phyloP scores from a whole-genome alignment of 2,888 invertebrate species.

The Ectemnius cavifrons region DNA sequence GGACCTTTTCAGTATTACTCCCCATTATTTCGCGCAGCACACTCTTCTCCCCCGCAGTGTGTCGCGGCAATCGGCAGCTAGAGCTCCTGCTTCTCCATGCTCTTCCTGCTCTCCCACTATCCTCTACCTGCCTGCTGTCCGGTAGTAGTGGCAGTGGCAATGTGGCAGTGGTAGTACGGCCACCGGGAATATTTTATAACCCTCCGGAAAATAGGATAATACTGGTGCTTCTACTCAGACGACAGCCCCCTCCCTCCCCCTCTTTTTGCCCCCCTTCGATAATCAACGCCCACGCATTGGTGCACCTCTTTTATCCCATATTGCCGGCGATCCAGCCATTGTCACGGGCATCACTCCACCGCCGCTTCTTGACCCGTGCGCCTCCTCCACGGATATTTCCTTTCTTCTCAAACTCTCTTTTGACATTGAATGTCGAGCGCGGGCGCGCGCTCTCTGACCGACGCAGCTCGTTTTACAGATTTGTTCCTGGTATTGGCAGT shows the following conservation, averaged over 20 bases:
- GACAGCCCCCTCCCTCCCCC: conserved; percentile 7
- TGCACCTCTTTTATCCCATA: conserved; percentile 40
- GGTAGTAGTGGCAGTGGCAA: conserved; percentile 8
- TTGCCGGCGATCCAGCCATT: too few species aligned
- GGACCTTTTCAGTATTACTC: conserved; percentile 65
- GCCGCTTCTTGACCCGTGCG: too few species aligned
- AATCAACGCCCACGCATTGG: conserved; percentile 44
- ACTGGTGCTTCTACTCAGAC: conserved; percentile 1
- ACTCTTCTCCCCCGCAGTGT: conserved; percentile 18
- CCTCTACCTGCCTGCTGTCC: conserved; percentile 24
- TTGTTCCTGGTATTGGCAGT: too few species aligned
- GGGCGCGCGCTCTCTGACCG: too few species aligned
- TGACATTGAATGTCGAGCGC: too few species aligned
- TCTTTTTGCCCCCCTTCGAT: conserved; percentile 29
- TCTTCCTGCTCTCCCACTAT: not conserved
- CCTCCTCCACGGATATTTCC: too few species aligned
- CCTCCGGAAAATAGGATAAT: conserved; percentile 49
- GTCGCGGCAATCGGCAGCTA: conserved; percentile 11
- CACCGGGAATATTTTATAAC: conserved; percentile 57
- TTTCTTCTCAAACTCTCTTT: too few species aligned
- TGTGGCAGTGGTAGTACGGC: not conserved
- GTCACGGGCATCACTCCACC: too few species aligned
- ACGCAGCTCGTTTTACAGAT: too few species aligned
- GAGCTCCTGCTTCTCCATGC: too few species aligned
- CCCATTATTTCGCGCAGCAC: conserved; percentile 54